Conservation (phyloP, 2,888 invertebrate genomes). For the Cryptus armator region DNA sequence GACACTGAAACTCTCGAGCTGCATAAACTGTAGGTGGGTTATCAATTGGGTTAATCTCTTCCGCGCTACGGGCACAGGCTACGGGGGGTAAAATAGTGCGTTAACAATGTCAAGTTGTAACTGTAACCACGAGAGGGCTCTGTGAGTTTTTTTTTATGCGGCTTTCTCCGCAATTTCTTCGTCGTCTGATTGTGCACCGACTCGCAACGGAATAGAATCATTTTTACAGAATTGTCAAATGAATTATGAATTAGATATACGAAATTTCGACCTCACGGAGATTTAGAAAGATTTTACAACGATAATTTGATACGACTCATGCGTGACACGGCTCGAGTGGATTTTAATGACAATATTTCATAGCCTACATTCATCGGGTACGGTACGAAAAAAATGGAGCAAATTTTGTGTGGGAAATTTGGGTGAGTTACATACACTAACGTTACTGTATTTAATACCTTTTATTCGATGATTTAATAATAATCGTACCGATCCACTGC, state of each 20-base stretch:
- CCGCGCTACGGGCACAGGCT: too few relatives aligned
- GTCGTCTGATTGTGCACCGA: background rate
- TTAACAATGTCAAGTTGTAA: background rate
- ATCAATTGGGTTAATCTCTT: too few relatives aligned
- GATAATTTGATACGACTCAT: conserved; percentile 66
- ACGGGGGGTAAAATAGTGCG: background rate
- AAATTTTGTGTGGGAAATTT: conserved; percentile 82
- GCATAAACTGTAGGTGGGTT: too few relatives aligned
- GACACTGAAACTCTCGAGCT: too few relatives aligned
- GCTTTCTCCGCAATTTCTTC: conserved; percentile 3
- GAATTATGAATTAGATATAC: conserved; percentile 47
- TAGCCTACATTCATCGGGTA: conserved; percentile 48
- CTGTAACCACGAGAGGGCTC: background rate
- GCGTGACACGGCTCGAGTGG: conserved; percentile 56
- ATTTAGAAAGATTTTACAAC: conserved; percentile 67
- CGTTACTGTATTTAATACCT: too few relatives aligned
- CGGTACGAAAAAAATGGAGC: conserved; percentile 78
- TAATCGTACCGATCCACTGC: background rate
- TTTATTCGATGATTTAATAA: background rate
- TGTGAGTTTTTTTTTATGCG: background rate
- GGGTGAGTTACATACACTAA: conserved; percentile 77
- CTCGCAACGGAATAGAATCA: conserved; percentile 12
- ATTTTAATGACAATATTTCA: conserved; percentile 67
- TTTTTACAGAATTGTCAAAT: conserved; percentile 49
- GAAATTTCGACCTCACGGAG: conserved; percentile 26